Evolutionary conservation across 1,140 invertebrate species (phyloP), one percentile per base, ranked within the genome.

Genomic region (Psilanteris sp.): DNA sequence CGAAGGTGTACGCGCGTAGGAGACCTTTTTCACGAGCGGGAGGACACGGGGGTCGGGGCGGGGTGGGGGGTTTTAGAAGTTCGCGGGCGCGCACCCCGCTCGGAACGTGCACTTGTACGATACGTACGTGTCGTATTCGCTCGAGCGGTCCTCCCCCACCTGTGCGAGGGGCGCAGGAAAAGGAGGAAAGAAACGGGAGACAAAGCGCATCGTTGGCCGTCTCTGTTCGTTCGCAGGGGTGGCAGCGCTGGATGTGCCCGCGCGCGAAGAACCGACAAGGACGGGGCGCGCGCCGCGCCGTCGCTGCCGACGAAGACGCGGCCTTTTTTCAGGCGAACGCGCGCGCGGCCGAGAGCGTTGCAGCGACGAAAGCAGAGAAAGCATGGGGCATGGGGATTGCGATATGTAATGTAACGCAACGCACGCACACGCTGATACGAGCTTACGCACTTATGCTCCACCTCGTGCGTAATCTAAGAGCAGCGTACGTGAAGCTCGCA

Each of bases 51-150:
- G 55, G 41, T n/a, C n/a, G 16, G 8, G 8, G 20, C 11, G 27
- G 31, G 59, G 71, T 78, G 76, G 20, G 9, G 27, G 31, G 59
- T 67, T 78, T 74, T 81, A 78, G 79, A 82, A 81, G 78, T 55
- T 81, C 77, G 36, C 61, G 78, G 46, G 36, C 79, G 68, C 71
- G 72, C 77, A 74, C 77, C 77, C 70, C 67, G 11, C 66, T 71
- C n/a, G 68, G 77, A 78, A 74, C 79, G 79, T 79, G 81, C 81
- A 85, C 83, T 87, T 85, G 81, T 86, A 83, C 79, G 79, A 75
- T 77, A 77, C 62, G 77, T 81, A 83, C 84, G 80, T 81, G 81
- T 82, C 78, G 81, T 82, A 84, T 84, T 86, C 81, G 81, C 79
- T 84, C 73, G 37, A n/a, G n/a, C n/a, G n/a, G 37, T 66, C 80